Conservation (phyloP, 2,888 invertebrate species). For the Drosophila meridionalis region DNA sequence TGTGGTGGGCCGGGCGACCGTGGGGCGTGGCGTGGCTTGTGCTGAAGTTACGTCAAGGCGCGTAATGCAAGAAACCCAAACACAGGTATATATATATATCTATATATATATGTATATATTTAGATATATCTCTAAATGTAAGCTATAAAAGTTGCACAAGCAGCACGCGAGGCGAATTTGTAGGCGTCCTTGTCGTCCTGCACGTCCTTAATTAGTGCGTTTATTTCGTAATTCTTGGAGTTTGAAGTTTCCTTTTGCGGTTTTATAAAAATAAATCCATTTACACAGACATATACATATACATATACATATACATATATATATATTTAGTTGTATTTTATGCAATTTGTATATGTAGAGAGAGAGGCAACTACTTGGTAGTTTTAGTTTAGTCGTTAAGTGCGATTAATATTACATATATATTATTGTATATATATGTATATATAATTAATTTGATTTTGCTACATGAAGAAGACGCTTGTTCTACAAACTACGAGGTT, state of each 20-base stretch:
- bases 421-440: slow-evolving; percentile 13
- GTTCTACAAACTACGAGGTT: slow-evolving; percentile 76
- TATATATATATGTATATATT: slow-evolving; percentile 25
- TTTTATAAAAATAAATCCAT: slow-evolving; percentile 76
- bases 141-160: slow-evolving; percentile 52
- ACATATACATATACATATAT: slow-evolving; percentile 37
- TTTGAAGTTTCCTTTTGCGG: slow-evolving; percentile 50
- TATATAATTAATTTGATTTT: slow-evolving; percentile 40
- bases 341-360: slow-evolving; percentile 61
- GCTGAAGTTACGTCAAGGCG: slow-evolving; percentile 70
- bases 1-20: background rate
- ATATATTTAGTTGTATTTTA: slow-evolving; percentile 62
- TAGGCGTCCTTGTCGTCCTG: slow-evolving; percentile 36
- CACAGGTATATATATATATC: slow-evolving; percentile 43
- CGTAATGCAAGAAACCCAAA: slow-evolving; percentile 67
- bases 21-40: slow-evolving; percentile 21
- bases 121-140: slow-evolving; percentile 33
- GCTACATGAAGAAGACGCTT: slow-evolving; percentile 57
- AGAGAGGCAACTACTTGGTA: slow-evolving; percentile 78
- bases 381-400: slow-evolving; percentile 67
- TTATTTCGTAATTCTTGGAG: slow-evolving; percentile 35
- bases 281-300: slow-evolving; percentile 43
- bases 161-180: slow-evolving; percentile 54
- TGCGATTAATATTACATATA: slow-evolving; percentile 59
- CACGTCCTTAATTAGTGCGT: slow-evolving; percentile 63